These are phyloP conservation scores for Dasypus novemcinctus DNA, from an alignment of 2,113 vertebrate species.

Conservation along the genomic window DNA sequence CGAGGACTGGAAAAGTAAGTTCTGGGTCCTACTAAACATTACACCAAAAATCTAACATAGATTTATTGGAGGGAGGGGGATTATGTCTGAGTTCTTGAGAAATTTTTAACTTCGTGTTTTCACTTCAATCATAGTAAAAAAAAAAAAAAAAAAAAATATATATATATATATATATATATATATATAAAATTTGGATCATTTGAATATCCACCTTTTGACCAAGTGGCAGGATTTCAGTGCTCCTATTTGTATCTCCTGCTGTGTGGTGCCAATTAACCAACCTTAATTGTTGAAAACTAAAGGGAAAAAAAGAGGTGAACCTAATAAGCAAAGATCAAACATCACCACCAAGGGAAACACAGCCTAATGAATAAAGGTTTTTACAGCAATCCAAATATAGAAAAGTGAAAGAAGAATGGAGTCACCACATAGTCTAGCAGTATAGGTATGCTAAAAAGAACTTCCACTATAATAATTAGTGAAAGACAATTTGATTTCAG, in stretches of 20 bases:
- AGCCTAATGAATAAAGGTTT: neutral
- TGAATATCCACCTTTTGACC: conserved; percentile 10
- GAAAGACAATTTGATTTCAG: conserved; percentile 1
- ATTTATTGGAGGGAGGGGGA: too few species aligned
- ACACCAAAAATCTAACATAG: neutral
- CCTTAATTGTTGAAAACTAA: conserved; percentile 19
- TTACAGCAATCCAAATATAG: neutral
- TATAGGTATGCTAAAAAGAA: neutral
- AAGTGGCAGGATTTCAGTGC: neutral
- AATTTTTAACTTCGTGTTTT: conserved; percentile 43
- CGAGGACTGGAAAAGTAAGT: neutral
- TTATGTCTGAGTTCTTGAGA: neutral
- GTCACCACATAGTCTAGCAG: neutral
- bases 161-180: too few species aligned
- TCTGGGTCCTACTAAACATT: neutral
- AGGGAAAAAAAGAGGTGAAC: neutral
- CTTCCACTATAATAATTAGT: neutral
- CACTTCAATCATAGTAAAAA: neutral
- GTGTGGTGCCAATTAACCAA: conserved; percentile 37
- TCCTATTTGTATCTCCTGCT: neutral
- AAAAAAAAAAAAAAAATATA: neutral
- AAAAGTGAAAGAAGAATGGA: neutral
- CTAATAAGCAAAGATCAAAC: neutral
- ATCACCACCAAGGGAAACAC: neutral
- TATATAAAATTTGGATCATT: neutral